Percentiles rank a stretch among this genome's conserved stretches.
Evolutionary conservation across 2,888 invertebrate genomes (phyloP).

Genomic region (Thumatha senex): DNA sequence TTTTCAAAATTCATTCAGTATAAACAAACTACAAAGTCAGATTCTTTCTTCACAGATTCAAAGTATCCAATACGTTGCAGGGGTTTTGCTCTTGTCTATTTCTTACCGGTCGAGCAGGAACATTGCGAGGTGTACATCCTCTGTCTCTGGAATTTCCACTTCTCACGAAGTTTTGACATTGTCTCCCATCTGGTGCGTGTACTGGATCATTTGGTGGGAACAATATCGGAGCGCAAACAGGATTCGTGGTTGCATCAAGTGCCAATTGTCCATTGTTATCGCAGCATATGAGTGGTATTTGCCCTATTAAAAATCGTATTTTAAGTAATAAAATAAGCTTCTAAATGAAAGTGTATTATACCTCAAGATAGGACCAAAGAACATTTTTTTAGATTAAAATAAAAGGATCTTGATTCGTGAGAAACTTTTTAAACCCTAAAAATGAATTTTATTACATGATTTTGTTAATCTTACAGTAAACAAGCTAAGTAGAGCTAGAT

Average conservation of each 20-base stretch:
- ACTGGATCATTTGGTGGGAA: constrained; percentile 66
- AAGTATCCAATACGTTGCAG: no score
- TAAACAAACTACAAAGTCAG: no score
- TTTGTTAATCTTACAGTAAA: no score
- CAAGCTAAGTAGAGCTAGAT: no score
- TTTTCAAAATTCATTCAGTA: neutral
- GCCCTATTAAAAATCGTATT: constrained; percentile 44
- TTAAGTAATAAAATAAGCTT: no score
- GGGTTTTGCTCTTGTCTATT: no score
- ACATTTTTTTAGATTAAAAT: neutral
- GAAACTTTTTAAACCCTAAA: no score
- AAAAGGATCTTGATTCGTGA: no score
- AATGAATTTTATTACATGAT: no score
- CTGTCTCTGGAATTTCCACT: constrained; percentile 87
- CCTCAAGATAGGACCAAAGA: no score
- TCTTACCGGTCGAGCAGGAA: constrained; percentile 88
- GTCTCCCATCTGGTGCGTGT: constrained; percentile 78
- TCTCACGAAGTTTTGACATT: constrained; percentile 89
- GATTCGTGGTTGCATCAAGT: constrained; percentile 53
- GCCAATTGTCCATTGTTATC: constrained; percentile 62
- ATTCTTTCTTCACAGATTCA: no score
- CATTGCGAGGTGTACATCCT: constrained; percentile 84
- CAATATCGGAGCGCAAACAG: constrained; percentile 66
- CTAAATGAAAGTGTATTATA: no score
- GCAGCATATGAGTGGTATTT: constrained; percentile 63